phyloP scores from a whole-genome alignment of 2,113 vertebrate genomes.

The Vidua chalybeata region DNA sequence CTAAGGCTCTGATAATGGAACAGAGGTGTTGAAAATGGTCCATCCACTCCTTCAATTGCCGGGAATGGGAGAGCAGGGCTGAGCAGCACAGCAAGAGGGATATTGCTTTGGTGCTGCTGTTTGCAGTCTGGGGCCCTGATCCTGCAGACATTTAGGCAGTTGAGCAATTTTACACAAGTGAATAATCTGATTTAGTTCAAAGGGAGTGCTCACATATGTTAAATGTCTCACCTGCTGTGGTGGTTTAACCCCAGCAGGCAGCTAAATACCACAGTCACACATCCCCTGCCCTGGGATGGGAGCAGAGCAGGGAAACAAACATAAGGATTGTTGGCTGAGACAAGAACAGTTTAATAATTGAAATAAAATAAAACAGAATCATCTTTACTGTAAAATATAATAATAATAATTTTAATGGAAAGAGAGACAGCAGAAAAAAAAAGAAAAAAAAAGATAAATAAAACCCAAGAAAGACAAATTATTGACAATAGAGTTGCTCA shows the following conservation, averaged over 20 bases:
- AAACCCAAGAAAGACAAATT: neutral
- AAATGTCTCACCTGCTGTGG: constrained; percentile 40
- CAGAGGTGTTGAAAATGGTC: neutral
- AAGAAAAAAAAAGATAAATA: neutral
- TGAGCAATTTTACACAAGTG: constrained; percentile 58
- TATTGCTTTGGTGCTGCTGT: constrained; percentile 59
- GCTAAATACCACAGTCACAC: neutral
- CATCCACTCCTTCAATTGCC: constrained; percentile 34
- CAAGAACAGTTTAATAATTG: neutral
- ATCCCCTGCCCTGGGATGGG: neutral
- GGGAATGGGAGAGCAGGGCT: constrained; percentile 50
- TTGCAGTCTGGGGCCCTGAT: constrained; percentile 37
- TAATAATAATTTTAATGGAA: neutral
- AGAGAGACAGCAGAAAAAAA: neutral
- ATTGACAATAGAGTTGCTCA: neutral
- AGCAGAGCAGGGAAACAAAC: neutral
- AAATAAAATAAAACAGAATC: neutral
- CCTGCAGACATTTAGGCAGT: constrained; percentile 40
- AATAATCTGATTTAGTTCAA: constrained; percentile 65
- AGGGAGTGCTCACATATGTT: constrained; percentile 43
- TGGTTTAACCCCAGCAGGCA: neutral
- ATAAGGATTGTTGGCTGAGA: neutral
- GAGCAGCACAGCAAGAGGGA: constrained; percentile 61
- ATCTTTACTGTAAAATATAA: neutral
- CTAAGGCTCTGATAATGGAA: constrained; percentile 30